These are phyloP conservation scores for Pseudomugil tenellus DNA, from an alignment of 2,797 vertebrate genomes.

Conservation along the genomic window DNA sequence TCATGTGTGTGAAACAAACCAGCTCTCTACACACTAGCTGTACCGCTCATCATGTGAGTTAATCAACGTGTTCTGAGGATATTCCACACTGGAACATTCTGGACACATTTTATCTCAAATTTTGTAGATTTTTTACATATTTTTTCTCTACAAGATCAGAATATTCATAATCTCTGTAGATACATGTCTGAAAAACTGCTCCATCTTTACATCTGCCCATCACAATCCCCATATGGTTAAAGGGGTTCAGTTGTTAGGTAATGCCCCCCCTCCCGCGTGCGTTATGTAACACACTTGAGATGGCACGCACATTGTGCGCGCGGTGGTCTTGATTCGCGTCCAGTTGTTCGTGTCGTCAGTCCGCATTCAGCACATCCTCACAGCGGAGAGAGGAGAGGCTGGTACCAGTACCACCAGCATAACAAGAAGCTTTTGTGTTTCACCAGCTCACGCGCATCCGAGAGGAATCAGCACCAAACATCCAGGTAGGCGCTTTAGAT, in stretches of 20 bases:
- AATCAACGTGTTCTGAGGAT: not conserved
- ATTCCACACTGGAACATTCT: not conserved
- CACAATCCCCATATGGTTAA: not conserved
- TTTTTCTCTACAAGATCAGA: not conserved
- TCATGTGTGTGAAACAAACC: too few relatives aligned
- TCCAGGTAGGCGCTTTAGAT: constrained; percentile 54
- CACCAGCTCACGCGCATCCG: constrained; percentile 44
- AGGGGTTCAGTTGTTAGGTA: constrained; percentile 59
- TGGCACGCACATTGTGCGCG: constrained; percentile 55
- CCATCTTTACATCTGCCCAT: not conserved
- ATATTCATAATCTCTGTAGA: not conserved
- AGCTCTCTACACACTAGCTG: not conserved
- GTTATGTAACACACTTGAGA: constrained; percentile 79
- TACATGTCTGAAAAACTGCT: not conserved
- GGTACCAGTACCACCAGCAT: constrained; percentile 40
- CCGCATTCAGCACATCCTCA: constrained; percentile 40
- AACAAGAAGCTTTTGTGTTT: constrained; percentile 65
- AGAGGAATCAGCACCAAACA: constrained; percentile 28
- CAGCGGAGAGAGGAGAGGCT: constrained; percentile 35
- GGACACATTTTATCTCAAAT: not conserved
- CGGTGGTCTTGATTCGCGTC: constrained; percentile 47
- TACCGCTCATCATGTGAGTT: not conserved
- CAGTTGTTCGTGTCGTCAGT: constrained; percentile 55
- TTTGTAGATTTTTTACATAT: not conserved
- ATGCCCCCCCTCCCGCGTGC: constrained; percentile 2